Evolutionary conservation across 2,113 vertebrate genomes (phyloP).

Genomic region (Toxotes chatareus): DNA sequence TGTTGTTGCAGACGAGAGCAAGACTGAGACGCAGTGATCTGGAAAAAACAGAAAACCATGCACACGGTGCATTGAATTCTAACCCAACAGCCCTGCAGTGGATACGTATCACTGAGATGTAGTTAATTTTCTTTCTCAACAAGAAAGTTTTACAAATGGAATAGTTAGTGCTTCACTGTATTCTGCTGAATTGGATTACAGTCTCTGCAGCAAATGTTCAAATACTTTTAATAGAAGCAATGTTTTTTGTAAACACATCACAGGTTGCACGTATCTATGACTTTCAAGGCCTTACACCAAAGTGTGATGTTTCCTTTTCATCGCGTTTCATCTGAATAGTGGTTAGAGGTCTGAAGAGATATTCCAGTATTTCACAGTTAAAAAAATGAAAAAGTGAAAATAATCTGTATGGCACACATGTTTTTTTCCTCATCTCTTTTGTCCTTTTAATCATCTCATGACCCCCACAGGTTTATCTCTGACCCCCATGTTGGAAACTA

Average conservation of each 20-base stretch:
- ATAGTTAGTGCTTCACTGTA: neutral
- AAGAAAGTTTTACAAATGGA: neutral
- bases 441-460: neutral
- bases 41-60: neutral
- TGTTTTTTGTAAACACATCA: neutral
- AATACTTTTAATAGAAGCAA: neutral
- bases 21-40: neutral
- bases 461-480: neutral
- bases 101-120: neutral
- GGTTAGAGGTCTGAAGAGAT: too few relatives aligned
- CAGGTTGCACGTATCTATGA: too few relatives aligned
- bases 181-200: too few relatives aligned
- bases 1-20: neutral
- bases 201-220: neutral
- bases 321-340: too few relatives aligned
- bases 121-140: neutral
- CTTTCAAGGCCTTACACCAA: neutral
- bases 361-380: neutral
- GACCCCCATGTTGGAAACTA: neutral
- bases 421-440: neutral
- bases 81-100: neutral
- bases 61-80: neutral
- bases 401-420: neutral
- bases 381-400: neutral
- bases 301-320: too few relatives aligned